These are phyloP conservation scores for Tholera decimalis DNA, from an alignment of 2,888 invertebrate species.

Conservation along the genomic window DNA sequence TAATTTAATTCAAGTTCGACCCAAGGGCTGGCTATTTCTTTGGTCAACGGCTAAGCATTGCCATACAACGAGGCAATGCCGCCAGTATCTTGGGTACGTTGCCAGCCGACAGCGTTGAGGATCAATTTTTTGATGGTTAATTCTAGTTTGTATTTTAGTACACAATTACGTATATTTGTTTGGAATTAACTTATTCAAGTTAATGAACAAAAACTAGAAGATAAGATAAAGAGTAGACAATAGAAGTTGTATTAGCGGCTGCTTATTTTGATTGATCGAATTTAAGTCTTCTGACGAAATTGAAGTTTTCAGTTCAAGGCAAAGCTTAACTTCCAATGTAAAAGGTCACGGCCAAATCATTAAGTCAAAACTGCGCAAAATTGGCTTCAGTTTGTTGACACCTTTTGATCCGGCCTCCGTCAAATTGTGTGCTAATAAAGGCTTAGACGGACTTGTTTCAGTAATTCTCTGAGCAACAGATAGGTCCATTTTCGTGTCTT, in stretches of 20 bases:
- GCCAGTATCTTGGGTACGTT: no score
- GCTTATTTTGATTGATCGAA: slow-evolving; percentile 19
- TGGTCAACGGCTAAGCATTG: no score
- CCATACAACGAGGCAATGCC: no score
- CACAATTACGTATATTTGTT: no score
- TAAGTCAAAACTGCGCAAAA: slow-evolving; percentile 53
- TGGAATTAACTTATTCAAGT: no score
- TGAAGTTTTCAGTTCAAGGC: slow-evolving; percentile 23
- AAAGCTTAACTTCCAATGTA: slow-evolving; percentile 23
- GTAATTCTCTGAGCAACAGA: background rate
- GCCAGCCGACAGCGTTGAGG: no score
- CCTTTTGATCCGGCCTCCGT: slow-evolving; percentile 33
- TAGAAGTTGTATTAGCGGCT: background rate
- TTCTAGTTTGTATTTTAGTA: no score
- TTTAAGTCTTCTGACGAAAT: slow-evolving; percentile 22
- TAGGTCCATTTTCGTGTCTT: slow-evolving; percentile 22
- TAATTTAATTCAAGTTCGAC: no score
- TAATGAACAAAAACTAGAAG: no score
- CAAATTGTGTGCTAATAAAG: slow-evolving; percentile 18
- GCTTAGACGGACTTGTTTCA: background rate
- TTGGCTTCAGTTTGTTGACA: slow-evolving; percentile 42
- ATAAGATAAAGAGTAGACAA: no score
- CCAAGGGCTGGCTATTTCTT: no score
- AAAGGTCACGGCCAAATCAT: slow-evolving; percentile 48
- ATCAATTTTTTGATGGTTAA: no score